Percentiles rank a stretch among this genome's conserved stretches.
These are phyloP conservation scores for Lycia hirtaria DNA, from an alignment of 2,888 invertebrate species.

Conservation along the genomic window DNA sequence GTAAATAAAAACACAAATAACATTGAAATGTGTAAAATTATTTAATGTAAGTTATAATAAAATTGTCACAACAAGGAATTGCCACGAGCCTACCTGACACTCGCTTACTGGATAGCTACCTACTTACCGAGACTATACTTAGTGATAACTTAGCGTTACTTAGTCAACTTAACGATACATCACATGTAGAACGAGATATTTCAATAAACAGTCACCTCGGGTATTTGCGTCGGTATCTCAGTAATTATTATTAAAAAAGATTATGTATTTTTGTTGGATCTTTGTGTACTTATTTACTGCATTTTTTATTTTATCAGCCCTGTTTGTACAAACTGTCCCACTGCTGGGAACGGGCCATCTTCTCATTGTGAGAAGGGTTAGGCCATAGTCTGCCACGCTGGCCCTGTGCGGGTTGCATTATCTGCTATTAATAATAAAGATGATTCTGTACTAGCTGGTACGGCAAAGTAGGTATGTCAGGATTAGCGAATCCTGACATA, in stretches of 20 bases:
- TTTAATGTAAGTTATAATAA: constrained; percentile 74
- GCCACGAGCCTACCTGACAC: constrained; percentile 73
- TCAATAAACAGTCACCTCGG: constrained; percentile 33
- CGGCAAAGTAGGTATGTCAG: too few species aligned
- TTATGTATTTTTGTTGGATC: too few species aligned
- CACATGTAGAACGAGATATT: constrained; percentile 84
- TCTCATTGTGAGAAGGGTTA: too few species aligned
- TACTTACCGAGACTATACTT: constrained; percentile 55
- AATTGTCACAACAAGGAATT: constrained; percentile 83
- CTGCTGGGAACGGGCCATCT: too few species aligned
- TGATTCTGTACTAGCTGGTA: too few species aligned
- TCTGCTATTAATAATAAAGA: too few species aligned
- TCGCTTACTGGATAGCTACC: constrained; percentile 62
- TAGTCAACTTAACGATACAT: constrained; percentile 81
- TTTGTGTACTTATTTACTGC: too few species aligned
- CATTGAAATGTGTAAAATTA: constrained; percentile 76
- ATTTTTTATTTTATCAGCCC: too few species aligned
- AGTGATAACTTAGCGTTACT: constrained; percentile 60
- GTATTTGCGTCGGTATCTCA: neutral
- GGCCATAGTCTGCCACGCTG: too few species aligned
- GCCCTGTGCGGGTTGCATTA: too few species aligned
- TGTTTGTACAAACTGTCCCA: too few species aligned
- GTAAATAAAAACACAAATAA: constrained; percentile 38
- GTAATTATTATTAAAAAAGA: neutral
- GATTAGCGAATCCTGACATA: too few species aligned